Evolutionary conservation across 2,113 vertebrate species (phyloP), one percentile per base, ranked within the genome.

Genomic region (Takifugu flavidus): DNA sequence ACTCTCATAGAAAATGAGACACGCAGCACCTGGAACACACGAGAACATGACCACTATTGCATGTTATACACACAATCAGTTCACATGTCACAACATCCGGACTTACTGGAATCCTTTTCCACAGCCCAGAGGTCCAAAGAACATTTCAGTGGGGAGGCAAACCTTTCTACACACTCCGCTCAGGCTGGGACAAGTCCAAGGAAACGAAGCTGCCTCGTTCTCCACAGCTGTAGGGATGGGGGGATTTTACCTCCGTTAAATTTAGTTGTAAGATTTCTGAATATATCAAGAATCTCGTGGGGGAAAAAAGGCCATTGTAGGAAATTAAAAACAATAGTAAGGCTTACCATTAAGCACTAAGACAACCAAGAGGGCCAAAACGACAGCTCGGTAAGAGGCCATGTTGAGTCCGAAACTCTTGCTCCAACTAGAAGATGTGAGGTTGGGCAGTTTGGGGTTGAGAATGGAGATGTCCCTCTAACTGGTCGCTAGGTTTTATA

Each of bases 81-180:
- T 58, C 10, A 67, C 50, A 65, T 46, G 47, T 20, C 10, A 31
- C 6, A 25, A 46, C 11, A 53, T 54, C 13, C 7, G 20, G 50
- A 88, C 89, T 88, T 64, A 92, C 90, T 85, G 53, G 66, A 84
- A 90, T 20, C 80, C 87, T 64, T 90, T 92, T 46, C 89, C 89
- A 45, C 90, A 92, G 50, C 89, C 89, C 34, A 92, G 76, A 20
- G 90, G 87, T 77, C 90, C 90, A 55, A 92, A 92, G 80, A 91
- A 90, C 10, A 91, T 46, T 49, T 92, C 90, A 27, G 86, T 79
- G 45, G 87, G 83, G 14, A 90, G 87, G 66, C 90, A 92, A 55
- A 86, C 86, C 42, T 89, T 88, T 58, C 84, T 79, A 45, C 90
- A 91, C 59, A 87, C 82, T 59, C 89, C 90, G 34, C 65, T 89